These are phyloP conservation scores for Tor tambroides DNA, from an alignment of 2,113 vertebrate genomes.

Conservation along the genomic window DNA sequence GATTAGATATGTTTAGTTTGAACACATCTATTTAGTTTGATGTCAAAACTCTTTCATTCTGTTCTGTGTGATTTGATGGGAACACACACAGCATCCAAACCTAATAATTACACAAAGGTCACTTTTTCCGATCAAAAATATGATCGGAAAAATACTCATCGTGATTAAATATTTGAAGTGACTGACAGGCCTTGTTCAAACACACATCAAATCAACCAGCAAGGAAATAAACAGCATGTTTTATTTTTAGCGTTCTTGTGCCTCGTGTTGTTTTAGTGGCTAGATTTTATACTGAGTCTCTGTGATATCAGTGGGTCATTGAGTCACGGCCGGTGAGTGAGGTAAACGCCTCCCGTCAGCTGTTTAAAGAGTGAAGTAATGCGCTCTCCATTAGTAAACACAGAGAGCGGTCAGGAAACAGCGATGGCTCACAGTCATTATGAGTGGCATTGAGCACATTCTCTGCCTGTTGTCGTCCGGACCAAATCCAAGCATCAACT, in stretches of 20 bases:
- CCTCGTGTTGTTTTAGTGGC: conserved; percentile 14
- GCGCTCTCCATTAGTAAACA: conserved; percentile 61
- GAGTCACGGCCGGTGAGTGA: conserved; percentile 26
- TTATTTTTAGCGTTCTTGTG: background rate
- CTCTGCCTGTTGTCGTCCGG: conserved; percentile 54
- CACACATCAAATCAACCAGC: background rate
- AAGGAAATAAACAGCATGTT: background rate
- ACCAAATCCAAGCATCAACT: conserved; percentile 41
- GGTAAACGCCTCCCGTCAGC: background rate
- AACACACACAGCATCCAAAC: background rate
- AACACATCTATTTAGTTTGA: background rate
- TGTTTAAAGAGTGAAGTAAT: conserved; percentile 58
- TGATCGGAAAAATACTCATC: background rate
- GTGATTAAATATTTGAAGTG: background rate
- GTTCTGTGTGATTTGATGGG: background rate
- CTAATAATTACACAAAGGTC: background rate
- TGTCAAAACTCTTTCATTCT: background rate
- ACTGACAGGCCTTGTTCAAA: conserved; percentile 6
- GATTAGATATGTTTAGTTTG: background rate
- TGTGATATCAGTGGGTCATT: conserved; percentile 9
- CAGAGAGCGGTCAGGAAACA: conserved; percentile 57
- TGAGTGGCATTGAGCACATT: conserved; percentile 68
- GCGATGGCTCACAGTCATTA: conserved; percentile 61
- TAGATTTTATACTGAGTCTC: background rate
- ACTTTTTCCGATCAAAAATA: background rate